A percentile compares a stretch with the other conserved stretches of the same genome.
Evolutionary conservation across 2,797 vertebrate species (phyloP).

Genomic region (Heliangelus exortis): DNA sequence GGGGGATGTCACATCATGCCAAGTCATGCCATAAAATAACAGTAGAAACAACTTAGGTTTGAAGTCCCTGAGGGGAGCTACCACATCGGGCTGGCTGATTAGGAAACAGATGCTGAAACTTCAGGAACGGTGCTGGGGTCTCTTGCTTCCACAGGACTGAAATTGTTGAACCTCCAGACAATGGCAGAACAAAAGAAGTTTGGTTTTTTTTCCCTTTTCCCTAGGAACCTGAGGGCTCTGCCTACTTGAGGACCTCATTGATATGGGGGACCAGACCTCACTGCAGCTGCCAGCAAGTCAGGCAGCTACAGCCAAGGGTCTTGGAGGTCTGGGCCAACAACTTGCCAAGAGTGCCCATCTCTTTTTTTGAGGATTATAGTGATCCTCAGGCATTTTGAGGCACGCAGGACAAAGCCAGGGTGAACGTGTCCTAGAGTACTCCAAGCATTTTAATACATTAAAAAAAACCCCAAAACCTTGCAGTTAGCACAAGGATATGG

Average conservation of each 20-base stretch:
- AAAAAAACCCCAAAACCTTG: neutral
- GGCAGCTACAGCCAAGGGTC: neutral
- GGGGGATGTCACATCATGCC: slow-evolving; percentile 20
- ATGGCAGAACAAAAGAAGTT: neutral
- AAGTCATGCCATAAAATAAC: slow-evolving; percentile 58
- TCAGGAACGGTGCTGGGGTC: neutral
- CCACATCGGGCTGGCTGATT: neutral
- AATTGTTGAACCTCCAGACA: neutral
- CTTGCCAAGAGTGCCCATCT: neutral
- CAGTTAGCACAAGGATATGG: neutral
- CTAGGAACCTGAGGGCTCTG: neutral
- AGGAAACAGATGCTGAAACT: accelerated
- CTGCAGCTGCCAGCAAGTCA: neutral
- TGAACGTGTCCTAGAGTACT: neutral
- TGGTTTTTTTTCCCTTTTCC: neutral
- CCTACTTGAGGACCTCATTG: neutral
- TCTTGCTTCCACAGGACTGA: neutral
- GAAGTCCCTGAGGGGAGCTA: slow-evolving; percentile 25
- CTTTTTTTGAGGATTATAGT: neutral
- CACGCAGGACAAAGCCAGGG: neutral
- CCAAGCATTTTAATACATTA: neutral
- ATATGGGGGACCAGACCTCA: too few species aligned
- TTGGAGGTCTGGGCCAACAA: accelerated
- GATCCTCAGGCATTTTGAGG: neutral
- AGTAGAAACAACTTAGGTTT: neutral